Conservation (phyloP, 2,888 invertebrate species). For the Pegoplata infirma region DNA sequence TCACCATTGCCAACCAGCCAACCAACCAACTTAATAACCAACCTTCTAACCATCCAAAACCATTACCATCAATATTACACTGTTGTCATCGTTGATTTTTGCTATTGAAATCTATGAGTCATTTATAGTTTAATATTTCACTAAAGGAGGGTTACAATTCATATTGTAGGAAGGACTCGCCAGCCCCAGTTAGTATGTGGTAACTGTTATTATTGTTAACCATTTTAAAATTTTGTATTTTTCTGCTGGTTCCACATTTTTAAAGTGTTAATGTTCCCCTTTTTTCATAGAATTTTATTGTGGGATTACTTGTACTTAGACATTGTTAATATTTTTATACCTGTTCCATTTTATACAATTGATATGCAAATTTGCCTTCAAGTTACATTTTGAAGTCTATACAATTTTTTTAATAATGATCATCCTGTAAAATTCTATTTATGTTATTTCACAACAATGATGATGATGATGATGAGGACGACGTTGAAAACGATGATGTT, state of each 20-base stretch:
- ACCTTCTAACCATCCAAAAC: not conserved
- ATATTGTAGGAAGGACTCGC: not conserved
- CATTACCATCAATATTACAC: not conserved
- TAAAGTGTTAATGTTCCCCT: slow-evolving; percentile 36
- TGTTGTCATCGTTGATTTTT: slow-evolving; percentile 57
- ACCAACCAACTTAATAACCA: not conserved
- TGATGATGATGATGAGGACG: not conserved
- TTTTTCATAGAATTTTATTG: not conserved
- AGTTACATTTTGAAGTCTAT: not conserved
- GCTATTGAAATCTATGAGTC: slow-evolving; percentile 57
- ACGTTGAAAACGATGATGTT: slow-evolving; percentile 38
- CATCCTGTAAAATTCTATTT: not conserved
- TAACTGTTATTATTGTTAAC: not conserved
- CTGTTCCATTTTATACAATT: not conserved
- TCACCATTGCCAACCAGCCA: not conserved
- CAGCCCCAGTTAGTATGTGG: not conserved
- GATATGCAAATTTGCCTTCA: not conserved
- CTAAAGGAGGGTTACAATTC: not conserved
- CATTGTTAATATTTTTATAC: not conserved
- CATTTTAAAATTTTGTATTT: not conserved
- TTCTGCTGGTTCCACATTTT: slow-evolving; percentile 28
- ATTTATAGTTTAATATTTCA: slow-evolving; percentile 48
- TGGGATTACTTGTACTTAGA: not conserved
- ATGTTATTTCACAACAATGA: not conserved
- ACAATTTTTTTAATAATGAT: not conserved